phyloP scores from a whole-genome alignment of 2,797 vertebrate genomes.

The Naso thynnoides region DNA sequence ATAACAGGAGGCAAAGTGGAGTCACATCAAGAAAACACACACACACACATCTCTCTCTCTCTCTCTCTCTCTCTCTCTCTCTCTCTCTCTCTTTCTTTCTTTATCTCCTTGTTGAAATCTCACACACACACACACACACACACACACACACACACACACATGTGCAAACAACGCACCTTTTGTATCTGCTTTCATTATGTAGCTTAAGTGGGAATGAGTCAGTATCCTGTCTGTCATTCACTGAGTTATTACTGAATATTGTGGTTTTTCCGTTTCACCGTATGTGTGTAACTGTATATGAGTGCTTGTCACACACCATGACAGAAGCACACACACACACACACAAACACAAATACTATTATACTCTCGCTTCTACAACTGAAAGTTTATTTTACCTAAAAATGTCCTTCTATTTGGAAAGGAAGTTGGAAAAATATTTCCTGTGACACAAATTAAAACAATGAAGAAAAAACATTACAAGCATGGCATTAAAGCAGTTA shows the following conservation, averaged over 20 bases:
- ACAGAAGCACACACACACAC: background rate
- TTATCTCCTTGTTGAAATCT: conserved; percentile 22
- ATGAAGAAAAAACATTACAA: conserved; percentile 18
- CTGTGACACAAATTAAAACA: conserved; percentile 40
- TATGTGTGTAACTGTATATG: conserved; percentile 27
- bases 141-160: conserved; percentile 15
- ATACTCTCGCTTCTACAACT: background rate
- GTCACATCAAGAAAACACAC: conserved; percentile 33
- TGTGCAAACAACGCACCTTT: conserved; percentile 60
- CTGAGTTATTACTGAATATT: conserved; percentile 48
- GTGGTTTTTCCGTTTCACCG: conserved; percentile 18
- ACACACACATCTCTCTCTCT: background rate
- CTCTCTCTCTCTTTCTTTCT: background rate
- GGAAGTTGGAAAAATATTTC: conserved; percentile 53
- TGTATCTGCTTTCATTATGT: conserved; percentile 47
- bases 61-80: background rate
- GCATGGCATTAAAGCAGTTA: conserved; percentile 34
- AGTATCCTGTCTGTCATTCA: conserved; percentile 61
- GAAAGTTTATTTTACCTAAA: conserved; percentile 34
- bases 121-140: conserved; percentile 26
- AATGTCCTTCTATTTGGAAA: conserved; percentile 51
- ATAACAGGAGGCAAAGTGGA: conserved; percentile 64
- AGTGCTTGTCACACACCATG: background rate
- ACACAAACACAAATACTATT: background rate
- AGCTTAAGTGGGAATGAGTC: conserved; percentile 60